Percentiles rank a stretch among this genome's conserved stretches.
Evolutionary conservation across 2,797 vertebrate species (phyloP).

Genomic region (Cryptoblepharus egeriae): DNA sequence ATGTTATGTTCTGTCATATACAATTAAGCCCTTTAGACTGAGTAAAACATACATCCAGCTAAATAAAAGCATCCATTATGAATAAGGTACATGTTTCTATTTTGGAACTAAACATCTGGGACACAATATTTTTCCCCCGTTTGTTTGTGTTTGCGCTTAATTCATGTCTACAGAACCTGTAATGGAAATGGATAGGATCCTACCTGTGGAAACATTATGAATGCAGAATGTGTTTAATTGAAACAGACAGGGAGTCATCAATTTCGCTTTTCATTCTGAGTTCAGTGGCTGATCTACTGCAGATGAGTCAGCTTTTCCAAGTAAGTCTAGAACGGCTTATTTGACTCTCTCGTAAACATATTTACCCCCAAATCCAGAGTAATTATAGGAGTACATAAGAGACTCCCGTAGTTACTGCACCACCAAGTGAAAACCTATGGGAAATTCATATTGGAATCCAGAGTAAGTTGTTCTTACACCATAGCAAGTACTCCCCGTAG

Average conservation of each 20-base stretch:
- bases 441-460: no score
- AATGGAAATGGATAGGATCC: slow-evolving; percentile 4
- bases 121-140: not conserved
- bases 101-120: not conserved
- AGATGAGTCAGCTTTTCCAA: not conserved
- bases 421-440: no score
- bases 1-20: not conserved
- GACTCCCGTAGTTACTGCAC: no score
- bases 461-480: no score
- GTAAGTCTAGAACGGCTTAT: not conserved
- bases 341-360: slow-evolving; percentile 9
- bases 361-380: no score
- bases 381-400: no score
- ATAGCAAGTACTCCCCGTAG: no score
- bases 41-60: not conserved
- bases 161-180: not conserved
- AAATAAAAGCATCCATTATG: not conserved
- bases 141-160: no score
- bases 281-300: not conserved
- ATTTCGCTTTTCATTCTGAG: slow-evolving; percentile 2
- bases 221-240: not conserved
- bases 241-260: not conserved
- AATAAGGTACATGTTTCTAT: not conserved
- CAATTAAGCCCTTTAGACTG: not conserved
- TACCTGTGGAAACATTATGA: not conserved